Conservation (phyloP, 2,797 vertebrate species). For the Florisuga fusca region DNA sequence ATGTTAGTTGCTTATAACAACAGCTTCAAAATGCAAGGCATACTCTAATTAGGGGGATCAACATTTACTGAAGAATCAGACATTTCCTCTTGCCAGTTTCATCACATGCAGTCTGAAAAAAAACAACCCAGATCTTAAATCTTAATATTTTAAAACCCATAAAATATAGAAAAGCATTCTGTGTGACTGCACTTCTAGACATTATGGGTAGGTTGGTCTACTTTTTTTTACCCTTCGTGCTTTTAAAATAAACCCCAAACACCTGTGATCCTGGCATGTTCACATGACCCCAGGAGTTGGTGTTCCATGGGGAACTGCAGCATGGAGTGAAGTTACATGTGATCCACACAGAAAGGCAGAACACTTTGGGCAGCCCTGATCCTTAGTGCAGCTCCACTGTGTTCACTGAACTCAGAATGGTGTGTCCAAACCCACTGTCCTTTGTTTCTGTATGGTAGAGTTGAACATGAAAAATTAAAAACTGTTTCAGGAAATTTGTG, state of each 20-base stretch:
- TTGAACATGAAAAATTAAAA: not conserved
- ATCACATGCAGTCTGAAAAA: not conserved
- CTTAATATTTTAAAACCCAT: not conserved
- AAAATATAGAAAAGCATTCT: not conserved
- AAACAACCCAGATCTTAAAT: not conserved
- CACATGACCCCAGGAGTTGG: not conserved
- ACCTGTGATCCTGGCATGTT: not conserved
- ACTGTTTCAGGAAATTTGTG: not conserved
- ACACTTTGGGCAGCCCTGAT: not conserved
- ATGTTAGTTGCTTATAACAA: not conserved
- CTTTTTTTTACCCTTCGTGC: not conserved
- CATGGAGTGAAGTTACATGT: accelerated
- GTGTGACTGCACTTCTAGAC: not conserved
- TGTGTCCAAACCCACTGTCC: not conserved
- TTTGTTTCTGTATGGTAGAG: not conserved
- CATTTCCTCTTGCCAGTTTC: not conserved
- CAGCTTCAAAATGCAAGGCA: not conserved
- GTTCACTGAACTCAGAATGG: not conserved
- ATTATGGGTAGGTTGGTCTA: not conserved
- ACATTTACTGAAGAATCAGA: not conserved
- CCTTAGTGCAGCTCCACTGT: not conserved
- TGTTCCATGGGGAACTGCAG: not conserved
- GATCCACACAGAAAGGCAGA: not conserved
- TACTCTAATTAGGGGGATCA: not conserved
- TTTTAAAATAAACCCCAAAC: not conserved